These are phyloP conservation scores for Punctoribates punctum DNA, from an alignment of 2,888 invertebrate genomes.

Conservation along the genomic window DNA sequence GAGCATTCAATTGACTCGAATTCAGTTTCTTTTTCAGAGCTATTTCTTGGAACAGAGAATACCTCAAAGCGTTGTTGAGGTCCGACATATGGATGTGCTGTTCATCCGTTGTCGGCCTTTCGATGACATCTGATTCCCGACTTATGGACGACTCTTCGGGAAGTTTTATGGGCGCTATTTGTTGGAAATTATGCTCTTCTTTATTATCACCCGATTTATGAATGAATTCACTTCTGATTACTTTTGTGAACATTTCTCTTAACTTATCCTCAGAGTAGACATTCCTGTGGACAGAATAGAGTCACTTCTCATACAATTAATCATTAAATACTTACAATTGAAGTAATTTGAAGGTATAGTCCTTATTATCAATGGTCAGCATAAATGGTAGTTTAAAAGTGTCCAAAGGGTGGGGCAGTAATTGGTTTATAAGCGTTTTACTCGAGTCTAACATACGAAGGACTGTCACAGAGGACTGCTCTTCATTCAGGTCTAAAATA, in stretches of 20 bases:
- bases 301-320: neutral
- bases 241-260: neutral
- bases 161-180: neutral
- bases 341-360: conserved; percentile 35
- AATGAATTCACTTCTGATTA: conserved; percentile 32
- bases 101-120: neutral
- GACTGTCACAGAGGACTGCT: conserved; percentile 14
- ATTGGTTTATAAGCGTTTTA: conserved; percentile 1
- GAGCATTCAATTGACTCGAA: conserved; percentile 67
- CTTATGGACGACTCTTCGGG: neutral
- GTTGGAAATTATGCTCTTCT: neutral
- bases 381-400: conserved; percentile 25
- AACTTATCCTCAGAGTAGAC: neutral
- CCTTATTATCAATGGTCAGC: conserved; percentile 2
- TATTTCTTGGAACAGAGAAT: conserved; percentile 78
- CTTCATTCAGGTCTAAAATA: conserved; percentile 45
- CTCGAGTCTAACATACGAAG: conserved; percentile 35
- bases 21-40: conserved; percentile 65
- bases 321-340: conserved; percentile 12
- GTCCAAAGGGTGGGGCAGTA: conserved; percentile 16
- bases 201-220: neutral
- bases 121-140: neutral
- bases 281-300: neutral
- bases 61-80: conserved; percentile 78
- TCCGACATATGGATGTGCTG: conserved; percentile 71